These are phyloP conservation scores for Molossus molossus DNA, from an alignment of 2,797 vertebrate species.

Conservation along the genomic window DNA sequence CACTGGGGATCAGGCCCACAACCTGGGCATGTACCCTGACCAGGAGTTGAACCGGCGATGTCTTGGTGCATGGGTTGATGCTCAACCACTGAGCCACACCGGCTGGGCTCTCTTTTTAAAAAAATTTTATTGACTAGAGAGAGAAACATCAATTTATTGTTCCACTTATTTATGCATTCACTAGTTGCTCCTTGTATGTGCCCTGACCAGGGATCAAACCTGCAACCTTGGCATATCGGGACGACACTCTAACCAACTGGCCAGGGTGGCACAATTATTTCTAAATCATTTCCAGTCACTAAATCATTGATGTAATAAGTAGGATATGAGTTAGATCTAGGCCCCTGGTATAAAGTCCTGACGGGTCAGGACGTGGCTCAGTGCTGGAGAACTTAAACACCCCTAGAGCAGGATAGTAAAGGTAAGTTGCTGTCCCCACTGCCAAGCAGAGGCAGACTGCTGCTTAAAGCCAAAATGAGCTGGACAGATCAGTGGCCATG, in stretches of 20 bases:
- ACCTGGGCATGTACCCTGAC: too few species aligned
- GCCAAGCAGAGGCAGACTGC: not conserved
- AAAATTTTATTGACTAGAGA: not conserved
- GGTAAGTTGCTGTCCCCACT: not conserved
- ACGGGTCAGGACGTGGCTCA: not conserved
- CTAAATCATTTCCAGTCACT: not conserved
- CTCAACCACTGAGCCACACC: too few species aligned
- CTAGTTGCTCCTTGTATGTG: not conserved
- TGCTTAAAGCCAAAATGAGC: not conserved
- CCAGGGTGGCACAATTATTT: not conserved
- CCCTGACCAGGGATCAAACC: not conserved
- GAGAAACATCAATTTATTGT: not conserved
- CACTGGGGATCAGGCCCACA: too few species aligned
- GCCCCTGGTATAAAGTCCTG: not conserved
- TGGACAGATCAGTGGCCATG: not conserved
- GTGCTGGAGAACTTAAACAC: not conserved
- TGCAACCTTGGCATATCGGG: not conserved
- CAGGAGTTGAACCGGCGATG: too few species aligned
- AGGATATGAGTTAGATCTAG: conserved; percentile 23
- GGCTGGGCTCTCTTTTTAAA: not conserved
- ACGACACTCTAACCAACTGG: not conserved
- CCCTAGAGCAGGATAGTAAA: not conserved
- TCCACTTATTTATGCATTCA: not conserved
- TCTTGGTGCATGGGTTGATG: too few species aligned
- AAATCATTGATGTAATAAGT: conserved; percentile 18